A percentile compares a stretch with the other conserved stretches of the same genome.
These are phyloP conservation scores for Cephalopterus ornatus DNA, from an alignment of 2,113 vertebrate species.

Conservation along the genomic window DNA sequence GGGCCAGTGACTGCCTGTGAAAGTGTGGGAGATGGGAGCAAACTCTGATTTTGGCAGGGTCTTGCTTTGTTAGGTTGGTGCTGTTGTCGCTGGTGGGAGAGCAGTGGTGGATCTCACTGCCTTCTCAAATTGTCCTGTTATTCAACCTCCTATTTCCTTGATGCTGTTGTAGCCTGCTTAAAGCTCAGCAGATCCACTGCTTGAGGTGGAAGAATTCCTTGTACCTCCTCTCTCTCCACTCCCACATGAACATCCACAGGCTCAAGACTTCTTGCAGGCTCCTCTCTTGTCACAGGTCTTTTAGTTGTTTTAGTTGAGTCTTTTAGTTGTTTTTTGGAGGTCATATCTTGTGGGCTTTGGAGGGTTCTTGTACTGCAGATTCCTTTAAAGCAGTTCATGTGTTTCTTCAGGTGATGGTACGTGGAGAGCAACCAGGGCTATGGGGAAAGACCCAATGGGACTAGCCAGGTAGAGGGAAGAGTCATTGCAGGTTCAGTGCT, in stretches of 20 bases:
- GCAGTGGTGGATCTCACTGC: not conserved
- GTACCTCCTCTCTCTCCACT: rapidly evolving
- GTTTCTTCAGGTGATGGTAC: not conserved
- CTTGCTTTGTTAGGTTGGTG: not conserved
- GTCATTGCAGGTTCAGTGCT: not conserved
- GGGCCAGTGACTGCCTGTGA: not conserved
- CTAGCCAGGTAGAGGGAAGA: not conserved
- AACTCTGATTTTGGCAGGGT: not conserved
- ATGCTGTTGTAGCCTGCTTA: not conserved
- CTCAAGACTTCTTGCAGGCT: rapidly evolving
- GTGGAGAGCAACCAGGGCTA: not conserved
- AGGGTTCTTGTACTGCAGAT: not conserved
- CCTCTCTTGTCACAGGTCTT: not conserved
- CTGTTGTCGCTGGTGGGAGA: not conserved
- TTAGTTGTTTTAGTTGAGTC: too few species aligned
- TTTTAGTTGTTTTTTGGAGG: not conserved
- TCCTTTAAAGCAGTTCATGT: not conserved
- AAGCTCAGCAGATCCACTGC: not conserved
- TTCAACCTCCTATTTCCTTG: not conserved
- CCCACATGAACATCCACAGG: rapidly evolving
- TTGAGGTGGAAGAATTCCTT: not conserved
- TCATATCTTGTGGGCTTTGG: not conserved
- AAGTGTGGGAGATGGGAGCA: rapidly evolving
- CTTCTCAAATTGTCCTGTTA: rapidly evolving
- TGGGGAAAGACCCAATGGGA: not conserved